Evolutionary conservation across 37 sponge, comb jelly and placozoan genomes (phyloP).

Genomic region (Cliona cf. orientalis): DNA sequence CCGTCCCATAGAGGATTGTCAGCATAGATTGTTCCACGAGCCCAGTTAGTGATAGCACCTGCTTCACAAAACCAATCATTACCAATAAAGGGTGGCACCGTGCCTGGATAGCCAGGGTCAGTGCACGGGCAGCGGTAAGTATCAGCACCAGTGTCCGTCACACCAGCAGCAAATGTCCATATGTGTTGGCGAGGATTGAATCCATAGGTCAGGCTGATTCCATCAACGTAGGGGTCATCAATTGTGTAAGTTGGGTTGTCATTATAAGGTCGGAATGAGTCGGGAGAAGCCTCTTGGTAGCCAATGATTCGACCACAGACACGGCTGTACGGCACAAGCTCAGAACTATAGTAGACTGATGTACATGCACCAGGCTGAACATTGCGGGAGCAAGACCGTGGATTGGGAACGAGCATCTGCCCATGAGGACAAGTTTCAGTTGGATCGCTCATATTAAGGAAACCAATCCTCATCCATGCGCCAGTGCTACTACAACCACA

Average conservation of each 20-base stretch:
- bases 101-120: neutral
- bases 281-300: neutral
- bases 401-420: neutral
- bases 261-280: neutral
- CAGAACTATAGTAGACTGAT: neutral
- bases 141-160: neutral
- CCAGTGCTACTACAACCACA: neutral
- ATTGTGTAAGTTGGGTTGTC: neutral
- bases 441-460: neutral
- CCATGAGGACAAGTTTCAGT: neutral
- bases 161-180: slow-evolving; percentile 5
- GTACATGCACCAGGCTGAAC: neutral
- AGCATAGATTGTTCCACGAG: neutral
- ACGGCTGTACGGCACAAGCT: neutral
- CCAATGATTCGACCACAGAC: slow-evolving; percentile 4
- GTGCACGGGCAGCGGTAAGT: slow-evolving; percentile 17
- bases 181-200: neutral
- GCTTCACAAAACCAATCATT: slow-evolving; percentile 13
- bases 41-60: neutral
- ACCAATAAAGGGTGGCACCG: slow-evolving; percentile 2
- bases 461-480: neutral
- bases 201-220: slow-evolving; percentile 14
- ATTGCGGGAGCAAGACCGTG: neutral
- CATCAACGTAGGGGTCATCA: slow-evolving; percentile 8
- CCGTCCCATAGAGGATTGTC: slow-evolving; percentile 26